Conservation (phyloP, 1,140 invertebrate genomes). For the Eumaeus atala region DNA sequence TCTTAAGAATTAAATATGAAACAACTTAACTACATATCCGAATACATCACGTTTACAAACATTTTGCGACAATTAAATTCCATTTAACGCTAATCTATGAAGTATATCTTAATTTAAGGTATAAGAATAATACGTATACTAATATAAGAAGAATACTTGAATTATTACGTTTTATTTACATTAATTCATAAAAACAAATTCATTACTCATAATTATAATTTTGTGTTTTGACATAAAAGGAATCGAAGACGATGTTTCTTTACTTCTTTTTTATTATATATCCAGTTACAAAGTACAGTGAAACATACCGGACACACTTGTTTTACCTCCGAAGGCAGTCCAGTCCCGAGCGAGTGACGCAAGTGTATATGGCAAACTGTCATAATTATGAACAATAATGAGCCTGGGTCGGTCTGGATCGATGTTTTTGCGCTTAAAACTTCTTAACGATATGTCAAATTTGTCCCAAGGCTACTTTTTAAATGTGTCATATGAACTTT, state of each 20-base stretch:
- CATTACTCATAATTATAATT: conserved; percentile 9
- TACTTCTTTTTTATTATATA: conserved; percentile 47
- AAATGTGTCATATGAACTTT: too few relatives aligned
- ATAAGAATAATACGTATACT: neutral
- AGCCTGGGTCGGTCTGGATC: conserved; percentile 37
- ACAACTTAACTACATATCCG: too few relatives aligned
- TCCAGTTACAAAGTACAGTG: conserved; percentile 54
- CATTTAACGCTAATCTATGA: too few relatives aligned
- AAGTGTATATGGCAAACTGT: conserved; percentile 68
- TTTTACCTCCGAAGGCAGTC: conserved; percentile 38
- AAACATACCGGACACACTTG: conserved; percentile 40
- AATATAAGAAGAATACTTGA: conserved; percentile 1
- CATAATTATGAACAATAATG: conserved; percentile 73
- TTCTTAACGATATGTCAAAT: conserved; percentile 62
- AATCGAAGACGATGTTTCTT: conserved; percentile 48
- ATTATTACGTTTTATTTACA: conserved; percentile 1
- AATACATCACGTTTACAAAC: too few relatives aligned
- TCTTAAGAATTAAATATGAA: too few relatives aligned
- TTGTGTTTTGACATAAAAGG: conserved; percentile 12
- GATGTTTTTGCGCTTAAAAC: conserved; percentile 51
- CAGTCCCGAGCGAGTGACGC: conserved; percentile 48
- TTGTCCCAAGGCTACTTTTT: conserved; percentile 15
- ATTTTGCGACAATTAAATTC: too few relatives aligned
- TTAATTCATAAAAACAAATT: conserved; percentile 1
- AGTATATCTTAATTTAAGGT: neutral